Conservation (phyloP, 2,888 invertebrate species). For the Portevinia maculata region DNA sequence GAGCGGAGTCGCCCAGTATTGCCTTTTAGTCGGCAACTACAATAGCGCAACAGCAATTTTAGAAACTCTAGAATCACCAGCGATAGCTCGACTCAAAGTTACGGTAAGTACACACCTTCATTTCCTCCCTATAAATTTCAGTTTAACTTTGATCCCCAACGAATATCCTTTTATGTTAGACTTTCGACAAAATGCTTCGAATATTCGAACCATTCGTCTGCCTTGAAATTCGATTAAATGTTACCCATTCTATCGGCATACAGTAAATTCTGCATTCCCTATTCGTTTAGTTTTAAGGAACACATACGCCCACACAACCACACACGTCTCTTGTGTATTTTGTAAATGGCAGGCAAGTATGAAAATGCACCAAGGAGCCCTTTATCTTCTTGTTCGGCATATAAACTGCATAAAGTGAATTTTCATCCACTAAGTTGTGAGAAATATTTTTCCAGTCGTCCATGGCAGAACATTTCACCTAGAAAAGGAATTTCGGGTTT, state of each 20-base stretch:
- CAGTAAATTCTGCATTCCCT: slow-evolving; percentile 16
- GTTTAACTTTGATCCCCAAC: slow-evolving; percentile 32
- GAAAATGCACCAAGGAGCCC: slow-evolving; percentile 26
- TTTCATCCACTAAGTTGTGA: slow-evolving; percentile 48
- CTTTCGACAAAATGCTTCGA: slow-evolving; percentile 50
- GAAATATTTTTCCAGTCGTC: slow-evolving; percentile 40
- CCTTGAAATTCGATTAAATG: slow-evolving; percentile 57
- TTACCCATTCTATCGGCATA: slow-evolving; percentile 13
- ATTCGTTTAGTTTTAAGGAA: slow-evolving; percentile 20
- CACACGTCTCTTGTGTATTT: slow-evolving; percentile 16
- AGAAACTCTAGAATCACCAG: slow-evolving; percentile 82
- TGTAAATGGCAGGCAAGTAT: slow-evolving; percentile 10
- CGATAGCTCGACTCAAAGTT: slow-evolving; percentile 82
- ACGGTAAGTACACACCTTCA: slow-evolving; percentile 79
- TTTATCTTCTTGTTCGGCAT: slow-evolving; percentile 49
- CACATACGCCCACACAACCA: slow-evolving; percentile 5
- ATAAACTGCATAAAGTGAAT: slow-evolving; percentile 69
- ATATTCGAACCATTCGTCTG: slow-evolving; percentile 60
- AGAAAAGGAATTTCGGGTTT: background rate
- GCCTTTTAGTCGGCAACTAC: slow-evolving; percentile 82
- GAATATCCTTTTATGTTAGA: slow-evolving; percentile 29
- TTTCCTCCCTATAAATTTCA: background rate
- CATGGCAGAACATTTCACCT: slow-evolving; percentile 8
- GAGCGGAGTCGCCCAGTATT: slow-evolving; percentile 83
- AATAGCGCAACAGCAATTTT: slow-evolving; percentile 83